These are phyloP conservation scores for Capricornis sumatraensis DNA, from an alignment of 2,113 vertebrate species.

Conservation along the genomic window DNA sequence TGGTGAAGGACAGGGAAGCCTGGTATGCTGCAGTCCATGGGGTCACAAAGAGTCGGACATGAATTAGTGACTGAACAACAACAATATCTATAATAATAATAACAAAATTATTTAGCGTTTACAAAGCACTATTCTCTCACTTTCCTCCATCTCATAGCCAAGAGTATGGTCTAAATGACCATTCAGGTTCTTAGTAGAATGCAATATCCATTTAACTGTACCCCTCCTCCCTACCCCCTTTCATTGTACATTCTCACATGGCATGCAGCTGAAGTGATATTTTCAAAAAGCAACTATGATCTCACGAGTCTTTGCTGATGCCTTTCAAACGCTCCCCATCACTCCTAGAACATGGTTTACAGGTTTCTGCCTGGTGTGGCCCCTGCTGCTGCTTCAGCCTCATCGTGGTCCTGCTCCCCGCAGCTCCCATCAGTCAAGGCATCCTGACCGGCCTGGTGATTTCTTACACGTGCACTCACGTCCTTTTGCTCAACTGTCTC, in stretches of 20 bases:
- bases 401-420: accelerated
- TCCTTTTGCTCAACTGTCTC: background rate
- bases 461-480: background rate
- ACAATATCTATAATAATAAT: background rate
- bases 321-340: background rate
- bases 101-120: background rate
- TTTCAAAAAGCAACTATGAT: background rate
- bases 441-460: no score
- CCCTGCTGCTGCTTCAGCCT: background rate
- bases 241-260: background rate
- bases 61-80: background rate
- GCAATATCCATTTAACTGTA: background rate
- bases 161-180: background rate
- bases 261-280: background rate
- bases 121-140: background rate
- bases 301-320: background rate
- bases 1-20: background rate
- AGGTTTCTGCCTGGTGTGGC: background rate
- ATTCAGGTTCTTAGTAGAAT: background rate
- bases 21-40: background rate
- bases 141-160: background rate
- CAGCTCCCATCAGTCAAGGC: background rate
- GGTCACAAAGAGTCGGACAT: background rate
- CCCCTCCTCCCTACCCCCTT: background rate
- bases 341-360: background rate